Percentiles rank a stretch among this genome's conserved stretches.
Evolutionary conservation across 2,888 invertebrate species (phyloP).

Genomic region (Entomobrya proxima): DNA sequence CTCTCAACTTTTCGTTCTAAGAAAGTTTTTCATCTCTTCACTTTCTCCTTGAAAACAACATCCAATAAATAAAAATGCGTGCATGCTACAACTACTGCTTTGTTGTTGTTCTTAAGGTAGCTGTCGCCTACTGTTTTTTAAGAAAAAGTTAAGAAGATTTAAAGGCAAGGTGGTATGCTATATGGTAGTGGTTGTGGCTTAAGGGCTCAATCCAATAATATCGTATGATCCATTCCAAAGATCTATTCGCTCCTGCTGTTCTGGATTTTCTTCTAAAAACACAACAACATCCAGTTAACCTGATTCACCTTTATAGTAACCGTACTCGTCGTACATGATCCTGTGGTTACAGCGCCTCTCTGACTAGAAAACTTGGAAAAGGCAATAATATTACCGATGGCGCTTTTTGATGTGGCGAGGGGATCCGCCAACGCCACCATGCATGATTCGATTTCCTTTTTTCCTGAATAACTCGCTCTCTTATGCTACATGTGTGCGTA

Average conservation of each 20-base stretch:
- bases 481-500: too few relatives aligned
- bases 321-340: background rate
- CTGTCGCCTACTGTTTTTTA: background rate
- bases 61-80: constrained; percentile 24
- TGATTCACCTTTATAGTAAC: background rate
- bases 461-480: constrained; percentile 14
- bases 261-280: background rate
- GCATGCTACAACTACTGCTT: too few relatives aligned
- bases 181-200: constrained; percentile 10
- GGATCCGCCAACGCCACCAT: too few relatives aligned
- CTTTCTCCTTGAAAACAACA: background rate
- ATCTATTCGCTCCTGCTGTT: background rate
- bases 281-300: background rate
- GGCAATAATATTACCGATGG: constrained; percentile 11
- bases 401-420: background rate
- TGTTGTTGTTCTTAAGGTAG: too few relatives aligned
- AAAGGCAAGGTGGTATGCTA: background rate
- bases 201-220: constrained; percentile 52
- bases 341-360: background rate
- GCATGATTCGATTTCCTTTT: background rate
- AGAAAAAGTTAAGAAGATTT: constrained; percentile 11
- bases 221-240: background rate
- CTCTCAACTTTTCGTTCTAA: background rate
- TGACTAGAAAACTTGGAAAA: background rate
- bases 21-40: constrained; percentile 1